Conservation (phyloP, 1,140 invertebrate species). For the Zaprionus capensis region DNA sequence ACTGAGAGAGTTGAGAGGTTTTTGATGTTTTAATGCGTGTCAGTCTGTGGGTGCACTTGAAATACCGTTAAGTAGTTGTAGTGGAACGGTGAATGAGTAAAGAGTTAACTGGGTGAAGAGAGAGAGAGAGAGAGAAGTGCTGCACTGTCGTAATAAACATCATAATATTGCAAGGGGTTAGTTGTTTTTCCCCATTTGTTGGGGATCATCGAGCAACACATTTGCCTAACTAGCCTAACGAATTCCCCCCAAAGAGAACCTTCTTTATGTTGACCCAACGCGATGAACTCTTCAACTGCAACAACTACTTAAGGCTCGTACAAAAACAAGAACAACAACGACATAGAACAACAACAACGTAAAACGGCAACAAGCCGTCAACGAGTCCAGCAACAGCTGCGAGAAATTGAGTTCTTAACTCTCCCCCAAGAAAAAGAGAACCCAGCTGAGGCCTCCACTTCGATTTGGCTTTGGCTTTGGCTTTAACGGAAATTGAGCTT, state of each 20-base stretch:
- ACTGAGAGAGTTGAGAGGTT: not conserved
- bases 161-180: not conserved
- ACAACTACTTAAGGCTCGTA: constrained; percentile 38
- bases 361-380: constrained; percentile 31
- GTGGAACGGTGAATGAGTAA: constrained; percentile 20
- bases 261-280: constrained; percentile 58
- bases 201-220: not conserved
- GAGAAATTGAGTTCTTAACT: constrained; percentile 72
- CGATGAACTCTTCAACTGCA: constrained; percentile 65
- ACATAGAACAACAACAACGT: not conserved
- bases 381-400: constrained; percentile 46
- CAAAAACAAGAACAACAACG: constrained; percentile 24
- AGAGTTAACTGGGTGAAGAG: constrained; percentile 4
- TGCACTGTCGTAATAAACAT: not conserved
- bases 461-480: constrained; percentile 25
- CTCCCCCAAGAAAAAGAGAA: constrained; percentile 3
- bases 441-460: not conserved
- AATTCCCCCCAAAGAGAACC: not conserved
- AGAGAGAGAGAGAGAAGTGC: not conserved
- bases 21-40: constrained; percentile 25
- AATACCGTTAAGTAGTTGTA: constrained; percentile 36
- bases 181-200: not conserved
- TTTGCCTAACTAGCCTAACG: not conserved
- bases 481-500: constrained; percentile 78
- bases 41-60: constrained; percentile 41